These are phyloP conservation scores for Ochotona princeps DNA, from an alignment of 2,113 vertebrate species.

Conservation along the genomic window DNA sequence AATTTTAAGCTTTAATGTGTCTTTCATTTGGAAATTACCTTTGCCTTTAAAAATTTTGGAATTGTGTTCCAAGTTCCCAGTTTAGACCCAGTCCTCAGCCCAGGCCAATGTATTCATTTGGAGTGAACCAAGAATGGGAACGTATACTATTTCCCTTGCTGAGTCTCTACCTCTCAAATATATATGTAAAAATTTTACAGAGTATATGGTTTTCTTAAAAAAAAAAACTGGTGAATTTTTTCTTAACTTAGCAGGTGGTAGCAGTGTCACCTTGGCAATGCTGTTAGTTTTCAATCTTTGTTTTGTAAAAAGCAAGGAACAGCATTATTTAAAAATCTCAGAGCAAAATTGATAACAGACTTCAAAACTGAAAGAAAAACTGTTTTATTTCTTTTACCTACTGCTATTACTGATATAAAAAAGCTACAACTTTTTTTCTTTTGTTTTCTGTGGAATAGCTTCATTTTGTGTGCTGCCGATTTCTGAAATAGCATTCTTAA, in stretches of 20 bases:
- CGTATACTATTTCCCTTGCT: too few species aligned
- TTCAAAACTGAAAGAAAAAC: constrained; percentile 16
- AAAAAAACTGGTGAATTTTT: background rate
- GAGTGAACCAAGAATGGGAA: too few species aligned
- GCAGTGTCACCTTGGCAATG: background rate
- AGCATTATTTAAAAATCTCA: background rate
- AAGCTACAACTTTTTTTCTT: background rate
- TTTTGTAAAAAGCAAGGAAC: background rate
- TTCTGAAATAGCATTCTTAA: background rate
- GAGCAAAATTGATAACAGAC: constrained; percentile 18
- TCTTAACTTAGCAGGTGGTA: background rate
- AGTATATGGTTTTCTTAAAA: background rate
- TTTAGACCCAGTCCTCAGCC: too few species aligned
- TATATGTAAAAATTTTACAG: too few species aligned
- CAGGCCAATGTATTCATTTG: too few species aligned
- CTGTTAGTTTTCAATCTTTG: background rate
- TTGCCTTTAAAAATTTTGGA: background rate
- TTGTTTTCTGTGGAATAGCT: background rate
- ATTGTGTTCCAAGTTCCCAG: too few species aligned
- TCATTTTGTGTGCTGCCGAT: background rate
- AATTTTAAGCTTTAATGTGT: background rate
- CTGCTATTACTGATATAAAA: background rate
- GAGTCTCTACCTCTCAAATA: too few species aligned
- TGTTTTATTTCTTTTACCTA: background rate
- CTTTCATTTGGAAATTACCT: background rate